Evolutionary conservation across 2,797 vertebrate genomes (phyloP).

Genomic region (Silurus lanzhouensis): DNA sequence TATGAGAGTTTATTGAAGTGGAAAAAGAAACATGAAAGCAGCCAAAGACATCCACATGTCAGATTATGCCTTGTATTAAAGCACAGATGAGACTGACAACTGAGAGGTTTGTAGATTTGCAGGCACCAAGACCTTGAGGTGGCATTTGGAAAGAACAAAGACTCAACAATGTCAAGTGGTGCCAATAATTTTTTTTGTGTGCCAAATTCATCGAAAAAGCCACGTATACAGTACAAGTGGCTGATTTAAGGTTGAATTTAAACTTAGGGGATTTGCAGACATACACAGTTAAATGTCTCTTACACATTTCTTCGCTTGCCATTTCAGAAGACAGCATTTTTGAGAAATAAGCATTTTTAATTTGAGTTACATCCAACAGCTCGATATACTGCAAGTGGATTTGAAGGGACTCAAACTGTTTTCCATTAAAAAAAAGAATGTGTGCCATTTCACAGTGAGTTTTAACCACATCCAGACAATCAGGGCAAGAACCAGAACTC

Average conservation of each 20-base stretch:
- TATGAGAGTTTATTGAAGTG: slow-evolving; percentile 39
- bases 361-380: background rate
- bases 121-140: background rate
- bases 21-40: slow-evolving; percentile 20
- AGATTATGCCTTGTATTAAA: background rate
- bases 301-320: background rate
- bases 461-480: background rate
- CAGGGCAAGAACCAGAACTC: slow-evolving; percentile 3
- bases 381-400: background rate
- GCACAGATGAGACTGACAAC: background rate
- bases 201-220: background rate
- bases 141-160: background rate
- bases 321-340: background rate
- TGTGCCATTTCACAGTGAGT: slow-evolving; percentile 10
- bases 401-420: background rate
- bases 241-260: background rate
- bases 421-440: background rate
- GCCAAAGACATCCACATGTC: slow-evolving; percentile 28
- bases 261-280: background rate
- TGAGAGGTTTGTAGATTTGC: background rate
- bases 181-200: no score
- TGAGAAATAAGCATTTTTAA: slow-evolving; percentile 10
- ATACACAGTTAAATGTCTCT: background rate
- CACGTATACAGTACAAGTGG: background rate
- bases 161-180: background rate